These are phyloP conservation scores for Andrena haemorrhoa DNA, from an alignment of 2,888 invertebrate species.

Conservation along the genomic window DNA sequence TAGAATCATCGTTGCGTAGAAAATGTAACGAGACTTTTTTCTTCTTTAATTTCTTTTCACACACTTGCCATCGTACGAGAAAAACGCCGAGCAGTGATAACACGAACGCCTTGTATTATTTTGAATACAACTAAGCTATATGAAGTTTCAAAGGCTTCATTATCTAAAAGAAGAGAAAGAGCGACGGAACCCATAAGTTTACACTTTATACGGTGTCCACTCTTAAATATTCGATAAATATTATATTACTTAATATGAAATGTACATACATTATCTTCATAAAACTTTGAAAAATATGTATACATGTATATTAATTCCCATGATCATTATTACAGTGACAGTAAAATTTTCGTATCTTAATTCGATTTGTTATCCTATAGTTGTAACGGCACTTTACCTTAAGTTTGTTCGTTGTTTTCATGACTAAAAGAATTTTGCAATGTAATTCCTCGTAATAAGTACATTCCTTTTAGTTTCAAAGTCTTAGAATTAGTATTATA, in stretches of 20 bases:
- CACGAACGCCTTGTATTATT: too few species aligned
- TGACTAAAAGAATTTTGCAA: constrained; percentile 48
- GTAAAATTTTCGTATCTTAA: constrained; percentile 15
- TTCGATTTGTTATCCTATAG: not conserved
- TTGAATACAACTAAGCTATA: constrained; percentile 11
- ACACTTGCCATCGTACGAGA: too few species aligned
- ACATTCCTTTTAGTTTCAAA: not conserved
- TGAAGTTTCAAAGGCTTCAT: constrained; percentile 14
- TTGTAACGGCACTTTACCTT: constrained; percentile 19
- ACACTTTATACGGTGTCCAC: constrained; percentile 12
- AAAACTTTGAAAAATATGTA: constrained; percentile 45
- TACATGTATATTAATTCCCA: constrained; percentile 6
- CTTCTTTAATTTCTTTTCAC: too few species aligned
- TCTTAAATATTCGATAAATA: constrained; percentile 10
- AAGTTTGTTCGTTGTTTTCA: constrained; percentile 53
- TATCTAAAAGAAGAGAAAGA: not conserved
- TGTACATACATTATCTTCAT: constrained; percentile 19
- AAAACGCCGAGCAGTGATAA: too few species aligned
- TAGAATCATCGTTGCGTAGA: too few species aligned
- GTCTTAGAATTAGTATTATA: not conserved
- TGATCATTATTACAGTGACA: not conserved
- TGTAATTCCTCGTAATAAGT: not conserved
- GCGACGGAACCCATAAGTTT: constrained; percentile 10
- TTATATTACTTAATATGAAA: constrained; percentile 29
- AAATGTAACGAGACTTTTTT: too few species aligned